Evolutionary conservation across 2,888 invertebrate species (phyloP).

Genomic region (Tetranychus truncatus): DNA sequence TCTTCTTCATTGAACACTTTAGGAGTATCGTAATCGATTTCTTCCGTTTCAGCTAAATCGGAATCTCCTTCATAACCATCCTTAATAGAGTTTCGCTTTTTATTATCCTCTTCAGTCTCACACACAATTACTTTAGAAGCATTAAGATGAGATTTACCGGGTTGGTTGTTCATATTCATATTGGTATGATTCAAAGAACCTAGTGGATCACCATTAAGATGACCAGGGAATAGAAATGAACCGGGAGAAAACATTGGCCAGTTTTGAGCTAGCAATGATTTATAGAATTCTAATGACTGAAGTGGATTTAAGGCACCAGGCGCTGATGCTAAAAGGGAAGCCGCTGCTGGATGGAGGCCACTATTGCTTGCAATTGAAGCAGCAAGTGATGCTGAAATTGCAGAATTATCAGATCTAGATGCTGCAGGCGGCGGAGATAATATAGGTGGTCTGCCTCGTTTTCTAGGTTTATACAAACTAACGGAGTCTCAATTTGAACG

Average conservation of each 20-base stretch:
- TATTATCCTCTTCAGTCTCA: conserved; percentile 12
- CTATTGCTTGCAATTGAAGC: neutral
- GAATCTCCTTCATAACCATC: conserved; percentile 10
- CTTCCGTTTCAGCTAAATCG: conserved; percentile 3
- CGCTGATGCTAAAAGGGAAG: neutral
- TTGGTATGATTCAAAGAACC: neutral
- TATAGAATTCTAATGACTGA: neutral
- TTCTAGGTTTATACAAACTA: conserved; percentile 18
- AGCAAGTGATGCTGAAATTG: neutral
- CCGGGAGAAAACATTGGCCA: neutral
- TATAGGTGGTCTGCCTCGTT: conserved; percentile 22
- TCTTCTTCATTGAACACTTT: conserved; percentile 40
- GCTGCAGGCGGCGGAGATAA: conserved; percentile 17
- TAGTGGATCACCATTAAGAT: neutral
- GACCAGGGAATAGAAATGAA: neutral
- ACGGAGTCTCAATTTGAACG: too few relatives aligned
- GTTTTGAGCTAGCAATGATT: neutral
- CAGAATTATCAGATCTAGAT: neutral
- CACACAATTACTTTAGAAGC: conserved; percentile 6
- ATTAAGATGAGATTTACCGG: neutral
- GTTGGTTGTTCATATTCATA: neutral
- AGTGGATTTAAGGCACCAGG: neutral
- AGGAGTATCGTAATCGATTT: neutral
- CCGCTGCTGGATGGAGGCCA: neutral
- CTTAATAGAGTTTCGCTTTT: neutral